Evolutionary conservation across 2,113 vertebrate species (phyloP), one percentile per base, ranked within the genome.

Genomic region (Syngnathus typhle): DNA sequence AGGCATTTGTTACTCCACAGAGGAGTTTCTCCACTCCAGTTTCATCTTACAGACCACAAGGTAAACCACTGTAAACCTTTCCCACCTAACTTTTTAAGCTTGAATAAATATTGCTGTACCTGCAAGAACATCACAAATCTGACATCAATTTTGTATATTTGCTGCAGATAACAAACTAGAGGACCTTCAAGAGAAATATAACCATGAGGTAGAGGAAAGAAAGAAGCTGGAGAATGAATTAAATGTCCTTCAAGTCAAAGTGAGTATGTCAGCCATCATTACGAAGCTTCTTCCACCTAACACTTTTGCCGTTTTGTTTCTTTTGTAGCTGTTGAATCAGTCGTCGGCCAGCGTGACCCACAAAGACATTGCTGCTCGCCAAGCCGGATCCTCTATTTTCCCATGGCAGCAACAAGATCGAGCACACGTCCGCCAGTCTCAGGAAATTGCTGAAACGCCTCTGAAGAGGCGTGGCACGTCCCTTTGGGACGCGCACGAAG

Each of bases 311-410:
- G 37, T 21, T 2, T 64, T 1, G 67, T 8, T 61, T 70, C n/a
- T 77, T 32, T 61, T 68, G 4, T 41, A 89, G 88, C 13, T 83
- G 44, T 66, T 83, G 23, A 94, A 83, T 85, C 92, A 92, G 67
- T 82, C 89, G 37, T 36, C 89, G 37, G 81, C 89, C 82, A 93
- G 80, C 55, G 73, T 81, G 23, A 85, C 71, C 72, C 93, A 94
- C 79, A 94, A 92, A 18, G 94, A 96, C 73, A 94, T 96, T 38
- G 94, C 93, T 51, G 93, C 94, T 37, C 89, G 92, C 1, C 93
- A 95, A 74, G 70, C 93, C 46, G 94, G 93, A 3, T 98, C 95
- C 0, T 94, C 94, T 0, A 93, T 98, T 67, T 96, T 98, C 82
- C 93, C 93, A 8, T 97, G 94, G 95, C 94, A 96, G 75, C 90